A percentile compares a stretch with the other conserved stretches of the same genome.
These are phyloP conservation scores for Luscinia megarhynchos DNA, from an alignment of 2,797 vertebrate genomes.

Conservation along the genomic window DNA sequence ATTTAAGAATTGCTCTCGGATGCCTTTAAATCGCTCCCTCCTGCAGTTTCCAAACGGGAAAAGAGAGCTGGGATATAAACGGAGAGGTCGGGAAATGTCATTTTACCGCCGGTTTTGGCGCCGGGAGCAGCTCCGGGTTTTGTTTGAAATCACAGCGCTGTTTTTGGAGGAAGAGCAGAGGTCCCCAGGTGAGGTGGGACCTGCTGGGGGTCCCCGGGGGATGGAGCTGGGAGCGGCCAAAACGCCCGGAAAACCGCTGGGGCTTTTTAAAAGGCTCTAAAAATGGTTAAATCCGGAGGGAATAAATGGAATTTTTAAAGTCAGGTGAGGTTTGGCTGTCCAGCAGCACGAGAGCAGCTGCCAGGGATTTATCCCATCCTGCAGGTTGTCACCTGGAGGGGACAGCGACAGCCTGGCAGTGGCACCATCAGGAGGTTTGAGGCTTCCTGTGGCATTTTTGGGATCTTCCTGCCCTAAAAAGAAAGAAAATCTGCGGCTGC, in stretches of 20 bases:
- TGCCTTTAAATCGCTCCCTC: slow-evolving; percentile 56
- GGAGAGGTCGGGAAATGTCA: slow-evolving; percentile 8
- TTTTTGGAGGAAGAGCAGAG: not conserved
- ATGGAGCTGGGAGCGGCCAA: not conserved
- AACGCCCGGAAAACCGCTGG: fast-evolving
- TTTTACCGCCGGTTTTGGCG: not conserved
- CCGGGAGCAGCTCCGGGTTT: not conserved
- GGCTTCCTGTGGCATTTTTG: not conserved
- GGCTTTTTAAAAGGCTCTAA: no score
- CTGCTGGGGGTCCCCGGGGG: fast-evolving
- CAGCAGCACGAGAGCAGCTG: no score
- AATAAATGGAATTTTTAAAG: not conserved
- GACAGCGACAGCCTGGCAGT: fast-evolving
- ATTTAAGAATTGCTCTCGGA: slow-evolving; percentile 56
- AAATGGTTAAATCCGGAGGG: not conserved
- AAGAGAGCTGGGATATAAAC: slow-evolving; percentile 10
- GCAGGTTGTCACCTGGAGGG: not conserved
- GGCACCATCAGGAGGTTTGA: fast-evolving
- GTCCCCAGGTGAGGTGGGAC: not conserved
- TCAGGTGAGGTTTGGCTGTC: not conserved
- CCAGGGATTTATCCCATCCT: not conserved
- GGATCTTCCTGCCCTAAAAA: not conserved
- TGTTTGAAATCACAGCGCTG: not conserved
- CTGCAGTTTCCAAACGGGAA: slow-evolving; percentile 33
- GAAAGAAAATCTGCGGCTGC: not conserved